Base-by-base conservation (phyloP, 2,113 vertebrate genomes). In the Podarcis muralis region DNA sequence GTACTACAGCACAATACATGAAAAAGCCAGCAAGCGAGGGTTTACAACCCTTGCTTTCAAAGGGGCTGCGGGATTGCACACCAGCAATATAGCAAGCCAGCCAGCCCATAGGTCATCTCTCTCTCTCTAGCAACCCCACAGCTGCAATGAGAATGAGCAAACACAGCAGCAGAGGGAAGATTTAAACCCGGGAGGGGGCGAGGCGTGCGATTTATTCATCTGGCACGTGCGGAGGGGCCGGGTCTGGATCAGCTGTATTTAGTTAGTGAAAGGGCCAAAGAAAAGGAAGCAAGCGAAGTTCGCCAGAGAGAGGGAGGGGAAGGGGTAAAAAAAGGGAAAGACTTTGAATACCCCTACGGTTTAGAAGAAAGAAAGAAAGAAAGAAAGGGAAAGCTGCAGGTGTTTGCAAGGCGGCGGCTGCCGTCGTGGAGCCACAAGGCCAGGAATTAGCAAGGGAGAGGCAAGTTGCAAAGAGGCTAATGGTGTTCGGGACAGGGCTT, bases 171-270 rank as follows among this genome's bases (percentile, higher is more conserved):
- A 79, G 92, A 92, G 81, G 86, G 89, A 93, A 92, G 94, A 94
- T 95, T 95, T 94, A 93, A 94, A 92, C 59, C 37, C 83, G 90
- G 93, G 92, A 88, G 86, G 92, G 88, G 88, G 83, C 8, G 76
- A 20, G 84, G 89, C 90, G n/a, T 87, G 18, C 80, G 68, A 93
- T 96, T 96, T 96, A 96, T 96, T 96, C 94, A 93, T 94, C 88
- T 83, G 88, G 97, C 97, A 97, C 97, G 97, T 96, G 97, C 97
- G 93, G 90, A 92, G 89, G 88, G 93, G 91, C 88, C 92, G 76
- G 92, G 62, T 92, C 93, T 93, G 93, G 93, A 96, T 97, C 97
- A 97, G 97, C 97, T 97, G 97, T 97, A 96, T 98, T 98, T 97
- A 95, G 94, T 96, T 94, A 94, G 94, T 96, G 93, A 95, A 96